Evolutionary conservation across 2,797 vertebrate species (phyloP), one percentile per base, ranked within the genome.

Genomic region (Zonotrichia albicollis): DNA sequence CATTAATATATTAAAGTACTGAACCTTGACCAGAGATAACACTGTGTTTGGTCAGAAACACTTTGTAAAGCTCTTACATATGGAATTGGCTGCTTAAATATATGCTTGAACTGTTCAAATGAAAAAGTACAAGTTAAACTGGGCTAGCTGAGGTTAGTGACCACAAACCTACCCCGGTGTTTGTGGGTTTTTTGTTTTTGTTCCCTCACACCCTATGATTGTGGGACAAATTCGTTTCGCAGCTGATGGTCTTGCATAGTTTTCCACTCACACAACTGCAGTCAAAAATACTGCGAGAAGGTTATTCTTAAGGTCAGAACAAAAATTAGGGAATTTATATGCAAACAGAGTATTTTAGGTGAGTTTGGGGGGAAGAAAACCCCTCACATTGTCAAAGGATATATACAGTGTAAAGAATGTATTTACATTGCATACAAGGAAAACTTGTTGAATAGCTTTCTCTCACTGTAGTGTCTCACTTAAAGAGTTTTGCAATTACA

Each of bases 191-290:
- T 34, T 53, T 26, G 7, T 0, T 74, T 84, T 67, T 51, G 40
- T 40, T 40, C 40, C 40, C 40, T 40, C 40, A 40, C 15, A 40
- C 40, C 40, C 40, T 40, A 16, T 40, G 40, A 40, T 16, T 40
- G 48, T 75, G 62, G 67, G 71, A 89, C 58, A 87, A 78, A 87
- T 72, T 84, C 11, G 58, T 80, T 84, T 88, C 75, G 51, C 78
- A 67, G 51, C 70, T 90, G 72, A 87, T 64, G 58, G 9, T 84
- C 36, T 71, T n/a, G 25, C 46, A 29, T 43, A 13, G 50, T 77
- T 95, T 85, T 87, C 55, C 38, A 45, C 43, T 84, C 71, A 46
- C 54, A n/a, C 26, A 64, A 61, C 19, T 68, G 23, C n/a, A 73
- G 66, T 62, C 55, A 71, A 51, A 93, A 89, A 65, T 71, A 58